Percentiles rank a stretch among this genome's conserved stretches.
phyloP scores from a whole-genome alignment of 2,797 vertebrate genomes.

The Bradypodion pumilum region DNA sequence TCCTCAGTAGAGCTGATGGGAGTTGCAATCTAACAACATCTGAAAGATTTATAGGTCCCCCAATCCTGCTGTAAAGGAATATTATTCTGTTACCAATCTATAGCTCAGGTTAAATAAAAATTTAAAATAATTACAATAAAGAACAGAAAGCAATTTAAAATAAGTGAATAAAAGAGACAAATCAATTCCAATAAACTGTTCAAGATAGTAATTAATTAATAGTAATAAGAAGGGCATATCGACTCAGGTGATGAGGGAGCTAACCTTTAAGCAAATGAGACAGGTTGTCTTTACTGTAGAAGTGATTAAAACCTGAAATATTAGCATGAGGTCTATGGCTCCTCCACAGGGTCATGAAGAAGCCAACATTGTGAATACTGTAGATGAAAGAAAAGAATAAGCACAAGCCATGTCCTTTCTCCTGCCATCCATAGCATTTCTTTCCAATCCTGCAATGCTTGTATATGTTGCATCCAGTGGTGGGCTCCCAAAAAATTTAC shows the following conservation, averaged over 20 bases:
- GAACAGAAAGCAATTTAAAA: conserved; percentile 38
- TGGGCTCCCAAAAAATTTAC: no score
- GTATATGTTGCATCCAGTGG: not conserved
- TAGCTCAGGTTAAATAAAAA: conserved; percentile 7
- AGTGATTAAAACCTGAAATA: conserved; percentile 65
- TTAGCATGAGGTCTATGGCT: conserved; percentile 52
- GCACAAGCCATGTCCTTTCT: not conserved
- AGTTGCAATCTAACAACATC: not conserved
- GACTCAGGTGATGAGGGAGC: conserved; percentile 65
- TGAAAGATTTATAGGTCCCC: not conserved
- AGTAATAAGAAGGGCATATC: conserved; percentile 71
- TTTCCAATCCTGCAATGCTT: not conserved
- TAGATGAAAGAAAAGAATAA: conserved; percentile 16
- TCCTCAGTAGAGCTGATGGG: not conserved
- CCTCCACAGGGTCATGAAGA: conserved; percentile 44
- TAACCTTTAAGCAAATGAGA: conserved; percentile 67
- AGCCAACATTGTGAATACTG: conserved; percentile 17
- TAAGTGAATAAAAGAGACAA: conserved; percentile 58
- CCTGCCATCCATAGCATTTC: not conserved
- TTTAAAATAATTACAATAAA: conserved; percentile 3
- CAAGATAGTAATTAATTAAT: conserved; percentile 71
- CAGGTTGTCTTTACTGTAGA: conserved; percentile 64
- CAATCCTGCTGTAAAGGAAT: accelerated
- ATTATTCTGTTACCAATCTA: accelerated
- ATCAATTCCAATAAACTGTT: conserved; percentile 72